phyloP scores from a whole-genome alignment of 2,888 invertebrate genomes.

The Siphlonurus alternatus region DNA sequence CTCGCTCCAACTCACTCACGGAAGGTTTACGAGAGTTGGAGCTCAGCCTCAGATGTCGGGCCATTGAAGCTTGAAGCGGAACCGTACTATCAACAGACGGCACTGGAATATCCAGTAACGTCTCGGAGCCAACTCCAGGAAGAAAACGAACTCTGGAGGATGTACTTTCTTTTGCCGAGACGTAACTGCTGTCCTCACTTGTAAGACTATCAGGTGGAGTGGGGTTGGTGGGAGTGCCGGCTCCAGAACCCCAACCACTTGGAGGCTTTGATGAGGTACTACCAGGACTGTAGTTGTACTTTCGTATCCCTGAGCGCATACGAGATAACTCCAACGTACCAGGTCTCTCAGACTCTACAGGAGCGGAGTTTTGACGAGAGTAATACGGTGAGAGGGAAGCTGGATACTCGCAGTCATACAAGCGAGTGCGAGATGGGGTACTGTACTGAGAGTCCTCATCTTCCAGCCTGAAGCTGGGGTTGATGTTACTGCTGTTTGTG shows the following conservation, averaged over 20 bases:
- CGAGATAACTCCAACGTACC: slow-evolving; percentile 43
- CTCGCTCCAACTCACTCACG: slow-evolving; percentile 33
- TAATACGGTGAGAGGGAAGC: slow-evolving; percentile 13
- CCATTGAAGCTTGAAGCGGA: slow-evolving; percentile 32
- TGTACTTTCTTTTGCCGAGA: slow-evolving; percentile 59
- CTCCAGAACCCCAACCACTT: slow-evolving; percentile 39
- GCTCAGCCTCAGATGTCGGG: background rate
- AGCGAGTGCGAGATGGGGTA: slow-evolving; percentile 28
- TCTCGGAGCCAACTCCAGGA: slow-evolving; percentile 15
- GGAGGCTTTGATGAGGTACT: slow-evolving; percentile 26
- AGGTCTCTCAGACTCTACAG: slow-evolving; percentile 34
- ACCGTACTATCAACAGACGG: slow-evolving; percentile 35
- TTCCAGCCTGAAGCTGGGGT: slow-evolving; percentile 43
- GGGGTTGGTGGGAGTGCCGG: slow-evolving; percentile 59
- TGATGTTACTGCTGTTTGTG: slow-evolving; percentile 38
- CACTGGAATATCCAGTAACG: slow-evolving; percentile 41
- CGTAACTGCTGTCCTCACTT: slow-evolving; percentile 76
- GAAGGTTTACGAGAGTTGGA: slow-evolving; percentile 21
- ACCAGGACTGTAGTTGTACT: slow-evolving; percentile 32
- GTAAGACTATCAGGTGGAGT: slow-evolving; percentile 73
- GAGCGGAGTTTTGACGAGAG: slow-evolving; percentile 19
- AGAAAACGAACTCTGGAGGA: slow-evolving; percentile 55
- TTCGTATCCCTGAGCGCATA: slow-evolving; percentile 61
- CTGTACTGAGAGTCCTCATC: slow-evolving; percentile 32
- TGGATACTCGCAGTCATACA: slow-evolving; percentile 22